Conservation (phyloP, 2,888 invertebrate species). For the Ephialtes manifestator region DNA sequence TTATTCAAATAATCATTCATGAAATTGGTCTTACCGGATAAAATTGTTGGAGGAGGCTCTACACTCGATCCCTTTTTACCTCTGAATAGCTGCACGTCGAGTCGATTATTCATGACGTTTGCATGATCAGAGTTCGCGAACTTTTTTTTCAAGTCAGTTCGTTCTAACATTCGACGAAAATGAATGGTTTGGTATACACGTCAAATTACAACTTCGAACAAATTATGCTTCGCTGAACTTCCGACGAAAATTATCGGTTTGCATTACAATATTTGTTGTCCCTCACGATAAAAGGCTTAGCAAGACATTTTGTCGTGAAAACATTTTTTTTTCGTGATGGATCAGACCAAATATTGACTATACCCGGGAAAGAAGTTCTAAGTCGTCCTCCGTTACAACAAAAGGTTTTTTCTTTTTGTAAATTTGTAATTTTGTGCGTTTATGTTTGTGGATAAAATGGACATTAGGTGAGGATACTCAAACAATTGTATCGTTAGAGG, state of each 20-base stretch:
- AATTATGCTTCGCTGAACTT: neutral
- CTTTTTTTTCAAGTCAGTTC: neutral
- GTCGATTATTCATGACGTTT: constrained; percentile 9
- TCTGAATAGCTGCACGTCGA: neutral
- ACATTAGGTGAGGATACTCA: no score
- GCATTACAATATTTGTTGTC: constrained; percentile 2
- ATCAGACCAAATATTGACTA: neutral
- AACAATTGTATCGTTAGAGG: no score
- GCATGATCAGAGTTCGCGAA: constrained; percentile 3
- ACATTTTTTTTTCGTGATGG: neutral
- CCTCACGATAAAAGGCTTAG: neutral
- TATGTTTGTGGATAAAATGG: no score
- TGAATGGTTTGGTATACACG: neutral
- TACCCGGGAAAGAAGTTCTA: neutral
- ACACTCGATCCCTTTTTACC: neutral
- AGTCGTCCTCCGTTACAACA: neutral
- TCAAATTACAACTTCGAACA: neutral
- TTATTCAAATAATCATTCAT: neutral
- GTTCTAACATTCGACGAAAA: neutral
- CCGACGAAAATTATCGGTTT: neutral
- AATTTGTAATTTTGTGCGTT: neutral
- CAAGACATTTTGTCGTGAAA: neutral
- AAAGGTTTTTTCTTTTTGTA: no score
- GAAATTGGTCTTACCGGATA: neutral
- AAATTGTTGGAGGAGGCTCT: neutral